Evolutionary conservation across 2,888 invertebrate genomes (phyloP).

Genomic region (Strigamia maritima): DNA sequence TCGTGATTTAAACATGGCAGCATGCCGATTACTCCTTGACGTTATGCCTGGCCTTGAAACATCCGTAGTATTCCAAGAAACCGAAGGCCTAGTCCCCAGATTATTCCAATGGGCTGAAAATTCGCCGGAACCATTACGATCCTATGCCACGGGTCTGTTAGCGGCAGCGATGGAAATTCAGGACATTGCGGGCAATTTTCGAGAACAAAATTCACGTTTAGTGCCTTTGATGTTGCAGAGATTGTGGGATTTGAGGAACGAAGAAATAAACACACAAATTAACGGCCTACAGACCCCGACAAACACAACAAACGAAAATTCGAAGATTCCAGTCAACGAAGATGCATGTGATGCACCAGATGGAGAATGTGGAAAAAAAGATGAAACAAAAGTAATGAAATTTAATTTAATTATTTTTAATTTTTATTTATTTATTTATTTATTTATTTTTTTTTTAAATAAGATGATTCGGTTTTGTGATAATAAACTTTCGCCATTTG

Average conservation of each 20-base stretch:
- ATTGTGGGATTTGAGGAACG: slow-evolving; percentile 68
- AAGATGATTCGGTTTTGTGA: too few species aligned
- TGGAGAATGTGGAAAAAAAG: slow-evolving; percentile 62
- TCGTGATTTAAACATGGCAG: slow-evolving; percentile 77
- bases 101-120: slow-evolving; percentile 87
- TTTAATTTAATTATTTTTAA: too few species aligned
- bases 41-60: slow-evolving; percentile 94
- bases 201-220: slow-evolving; percentile 78
- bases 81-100: slow-evolving; percentile 72
- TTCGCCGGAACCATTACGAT: slow-evolving; percentile 82
- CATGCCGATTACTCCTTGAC: slow-evolving; percentile 85
- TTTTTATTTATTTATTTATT: not conserved
- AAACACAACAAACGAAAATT: too few species aligned
- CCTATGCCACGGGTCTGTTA: slow-evolving; percentile 88
- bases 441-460: slow-evolving; percentile 20
- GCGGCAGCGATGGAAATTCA: slow-evolving; percentile 96
- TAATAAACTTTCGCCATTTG: not conserved
- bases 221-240: slow-evolving; percentile 81
- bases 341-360: slow-evolving; percentile 70
- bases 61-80: slow-evolving; percentile 80
- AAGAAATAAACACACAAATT: slow-evolving; percentile 52
- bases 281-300: not conserved
- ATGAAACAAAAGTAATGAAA: slow-evolving; percentile 47
- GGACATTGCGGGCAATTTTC: slow-evolving; percentile 86
- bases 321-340: too few species aligned